These are phyloP conservation scores for Amphibalanus amphitrite DNA, from an alignment of 1,140 invertebrate genomes.

Conservation along the genomic window DNA sequence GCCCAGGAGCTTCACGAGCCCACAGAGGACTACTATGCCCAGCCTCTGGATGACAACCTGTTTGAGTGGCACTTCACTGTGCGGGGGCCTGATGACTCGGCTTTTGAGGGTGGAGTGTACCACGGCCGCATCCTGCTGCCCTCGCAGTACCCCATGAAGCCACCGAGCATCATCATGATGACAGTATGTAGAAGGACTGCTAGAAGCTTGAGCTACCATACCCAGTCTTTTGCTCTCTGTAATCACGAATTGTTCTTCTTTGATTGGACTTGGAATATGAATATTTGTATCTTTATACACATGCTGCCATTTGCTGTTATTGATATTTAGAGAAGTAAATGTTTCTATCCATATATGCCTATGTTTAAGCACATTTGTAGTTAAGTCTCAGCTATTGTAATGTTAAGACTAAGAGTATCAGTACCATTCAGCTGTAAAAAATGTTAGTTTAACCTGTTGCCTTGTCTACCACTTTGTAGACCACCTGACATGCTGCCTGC, in stretches of 20 bases:
- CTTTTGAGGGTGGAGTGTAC: slow-evolving; percentile 78
- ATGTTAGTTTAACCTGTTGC: slow-evolving; percentile 1
- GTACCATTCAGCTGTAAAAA: background rate
- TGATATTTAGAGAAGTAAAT: too few relatives aligned
- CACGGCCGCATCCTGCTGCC: slow-evolving; percentile 79
- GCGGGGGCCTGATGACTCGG: slow-evolving; percentile 62
- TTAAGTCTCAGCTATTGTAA: too few relatives aligned
- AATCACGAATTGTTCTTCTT: too few relatives aligned
- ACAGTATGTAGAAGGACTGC: too few relatives aligned
- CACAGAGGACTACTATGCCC: slow-evolving; percentile 78
- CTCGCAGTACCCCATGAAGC: slow-evolving; percentile 94
- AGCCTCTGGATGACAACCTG: slow-evolving; percentile 83
- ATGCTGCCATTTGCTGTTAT: too few relatives aligned
- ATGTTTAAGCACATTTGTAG: too few relatives aligned
- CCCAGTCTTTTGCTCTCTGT: too few relatives aligned
- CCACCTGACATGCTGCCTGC: too few relatives aligned
- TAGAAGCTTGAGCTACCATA: too few relatives aligned
- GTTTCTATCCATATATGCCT: too few relatives aligned
- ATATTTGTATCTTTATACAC: too few relatives aligned
- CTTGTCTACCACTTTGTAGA: background rate
- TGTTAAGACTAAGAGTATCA: slow-evolving; percentile 1
- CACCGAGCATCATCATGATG: slow-evolving; percentile 82
- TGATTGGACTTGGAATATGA: too few relatives aligned
- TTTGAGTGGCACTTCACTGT: slow-evolving; percentile 99
- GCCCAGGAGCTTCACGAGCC: slow-evolving; percentile 65